Base-by-base conservation (phyloP, 1,140 invertebrate species). In the Drosophila tani region DNA sequence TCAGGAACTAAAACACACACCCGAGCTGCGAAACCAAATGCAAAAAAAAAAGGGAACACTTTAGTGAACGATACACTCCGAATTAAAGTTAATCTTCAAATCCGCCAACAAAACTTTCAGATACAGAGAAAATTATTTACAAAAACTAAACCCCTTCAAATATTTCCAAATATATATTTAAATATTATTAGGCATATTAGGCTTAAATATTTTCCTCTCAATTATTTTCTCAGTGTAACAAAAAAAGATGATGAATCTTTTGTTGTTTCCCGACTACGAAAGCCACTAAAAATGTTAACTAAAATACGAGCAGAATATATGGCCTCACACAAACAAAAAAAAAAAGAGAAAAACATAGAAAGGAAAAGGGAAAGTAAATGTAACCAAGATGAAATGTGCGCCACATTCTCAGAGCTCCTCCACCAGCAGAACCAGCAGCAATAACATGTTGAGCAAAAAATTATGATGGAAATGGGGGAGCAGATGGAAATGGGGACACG, bases 191-290 rank as follows among this genome's bases (percentile, higher is more conserved):
- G 1, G 5, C 7, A 8, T n/a, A 41, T 2, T n/a, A 53, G 14
- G 3, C 12, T 5, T 21, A 2, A 1, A 8, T 3, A 14, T 35
- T 53, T 7, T 17, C 9, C 8, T 14, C 5, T 14, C 17, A 11
- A 2, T 21, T 55, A 5, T 1, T 15, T 4, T 40, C 32, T 21
- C 4, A 4, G 53, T 55, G 53, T 55, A 55, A 21, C 35, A 55
- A 73, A 80, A 81, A 83, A 78, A 80, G 58, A 80, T 87, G 82
- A 87, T 88, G 80, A 87, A 86, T 86, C 63, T 77, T 73, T 73
- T 73, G 69, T 73, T 73, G 53, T 73, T 73, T 50, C 45, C 55
- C 67, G 29, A 43, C 69, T 55, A 71, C 46, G 65, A 82, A 82
- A 79, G 58, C 77, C 79, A 68, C 78, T 71, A 69, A 82, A 87